Percentiles rank a stretch among this genome's conserved stretches.
Evolutionary conservation across 2,797 vertebrate species (phyloP).

Genomic region (Pipistrellus kuhlii): DNA sequence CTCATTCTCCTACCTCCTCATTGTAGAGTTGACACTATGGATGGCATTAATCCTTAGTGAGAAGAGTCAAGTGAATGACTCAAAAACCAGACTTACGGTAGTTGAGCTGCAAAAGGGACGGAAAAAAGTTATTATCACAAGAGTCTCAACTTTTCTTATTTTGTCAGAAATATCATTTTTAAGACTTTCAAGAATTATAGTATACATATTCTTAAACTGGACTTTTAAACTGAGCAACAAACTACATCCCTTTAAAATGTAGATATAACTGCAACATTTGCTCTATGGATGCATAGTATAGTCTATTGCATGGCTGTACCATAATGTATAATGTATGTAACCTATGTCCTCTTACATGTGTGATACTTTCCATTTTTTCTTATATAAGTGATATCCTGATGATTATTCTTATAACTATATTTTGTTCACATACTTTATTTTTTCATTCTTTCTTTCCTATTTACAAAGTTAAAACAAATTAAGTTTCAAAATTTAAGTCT

Average conservation of each 20-base stretch:
- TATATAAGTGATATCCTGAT: background rate
- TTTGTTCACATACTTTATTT: background rate
- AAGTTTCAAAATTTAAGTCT: constrained; percentile 3
- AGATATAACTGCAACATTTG: background rate
- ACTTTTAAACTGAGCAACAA: background rate
- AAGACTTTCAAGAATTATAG: background rate
- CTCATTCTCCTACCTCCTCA: too few relatives aligned
- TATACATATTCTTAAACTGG: background rate
- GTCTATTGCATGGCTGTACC: background rate
- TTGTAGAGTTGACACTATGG: too few relatives aligned
- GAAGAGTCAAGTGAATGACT: too few relatives aligned
- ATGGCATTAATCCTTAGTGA: too few relatives aligned
- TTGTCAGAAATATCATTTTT: background rate
- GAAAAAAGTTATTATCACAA: too few relatives aligned
- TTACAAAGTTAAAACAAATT: background rate
- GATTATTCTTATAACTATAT: background rate
- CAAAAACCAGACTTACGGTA: too few relatives aligned
- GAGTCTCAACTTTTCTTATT: background rate
- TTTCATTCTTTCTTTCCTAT: background rate
- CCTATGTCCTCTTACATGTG: background rate
- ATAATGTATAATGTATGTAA: background rate
- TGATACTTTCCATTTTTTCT: background rate
- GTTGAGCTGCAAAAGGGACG: too few relatives aligned
- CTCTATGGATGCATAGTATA: background rate
- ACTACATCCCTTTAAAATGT: background rate